These are phyloP conservation scores for Ceratotherium simum DNA, from an alignment of 2,113 vertebrate species.

Conservation along the genomic window DNA sequence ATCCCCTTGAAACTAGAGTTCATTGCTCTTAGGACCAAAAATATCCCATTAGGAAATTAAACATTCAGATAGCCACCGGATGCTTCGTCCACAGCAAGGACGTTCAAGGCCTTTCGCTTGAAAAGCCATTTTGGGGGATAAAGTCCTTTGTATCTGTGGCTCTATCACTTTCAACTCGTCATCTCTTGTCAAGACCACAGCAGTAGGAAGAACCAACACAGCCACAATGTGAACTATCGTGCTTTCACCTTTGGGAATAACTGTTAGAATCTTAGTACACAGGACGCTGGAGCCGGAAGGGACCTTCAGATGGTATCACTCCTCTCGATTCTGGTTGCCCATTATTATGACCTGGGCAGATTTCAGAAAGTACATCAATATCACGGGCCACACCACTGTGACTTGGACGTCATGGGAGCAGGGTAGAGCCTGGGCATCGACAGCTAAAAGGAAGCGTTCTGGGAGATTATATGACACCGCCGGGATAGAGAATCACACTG, in stretches of 20 bases:
- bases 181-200: background rate
- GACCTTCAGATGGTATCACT: accelerated
- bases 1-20: background rate
- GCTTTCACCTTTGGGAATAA: background rate
- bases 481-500: accelerated
- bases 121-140: background rate
- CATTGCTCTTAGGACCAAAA: background rate
- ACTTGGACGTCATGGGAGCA: background rate
- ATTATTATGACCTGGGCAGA: background rate
- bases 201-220: accelerated
- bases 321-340: background rate
- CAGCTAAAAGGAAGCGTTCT: background rate
- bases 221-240: accelerated
- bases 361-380: accelerated
- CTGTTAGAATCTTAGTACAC: accelerated
- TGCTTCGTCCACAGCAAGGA: background rate
- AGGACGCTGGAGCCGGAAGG: accelerated
- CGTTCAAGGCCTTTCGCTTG: background rate
- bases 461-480: too few relatives aligned
- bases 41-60: background rate
- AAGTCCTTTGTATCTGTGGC: background rate
- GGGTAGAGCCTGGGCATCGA: background rate
- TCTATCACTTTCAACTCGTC: too few relatives aligned
- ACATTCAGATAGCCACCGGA: background rate
- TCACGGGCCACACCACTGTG: accelerated